Evolutionary conservation across 92 coral and sea anemone species (phyloP).

Genomic region (Epizoanthus illoricatus): DNA sequence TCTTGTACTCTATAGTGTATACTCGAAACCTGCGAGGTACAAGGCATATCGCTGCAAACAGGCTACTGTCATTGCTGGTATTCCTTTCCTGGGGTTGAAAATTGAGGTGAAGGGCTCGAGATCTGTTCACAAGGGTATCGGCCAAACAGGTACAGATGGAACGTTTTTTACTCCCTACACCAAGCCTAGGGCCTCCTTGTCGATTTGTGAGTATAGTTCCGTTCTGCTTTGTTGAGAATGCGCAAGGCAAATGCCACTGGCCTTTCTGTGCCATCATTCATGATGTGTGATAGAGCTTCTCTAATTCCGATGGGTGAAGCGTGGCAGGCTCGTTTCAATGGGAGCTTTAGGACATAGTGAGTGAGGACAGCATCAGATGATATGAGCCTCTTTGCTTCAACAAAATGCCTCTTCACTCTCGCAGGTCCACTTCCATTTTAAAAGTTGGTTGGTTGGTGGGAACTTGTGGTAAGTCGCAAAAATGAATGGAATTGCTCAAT

Average conservation of each 20-base stretch:
- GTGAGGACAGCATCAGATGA: constrained; percentile 44
- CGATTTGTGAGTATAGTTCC: constrained; percentile 59
- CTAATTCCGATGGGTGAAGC: constrained; percentile 61
- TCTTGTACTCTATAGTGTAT: not conserved
- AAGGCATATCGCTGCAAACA: constrained; percentile 33
- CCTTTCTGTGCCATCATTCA: constrained; percentile 55
- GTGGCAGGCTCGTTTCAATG: constrained; percentile 16
- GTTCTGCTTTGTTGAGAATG: constrained; percentile 48
- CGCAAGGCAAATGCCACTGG: constrained; percentile 42
- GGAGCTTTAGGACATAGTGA: constrained; percentile 57
- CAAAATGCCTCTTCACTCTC: too few species aligned
- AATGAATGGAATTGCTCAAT: constrained; percentile 52
- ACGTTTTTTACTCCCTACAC: constrained; percentile 46
- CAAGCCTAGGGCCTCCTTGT: constrained; percentile 56
- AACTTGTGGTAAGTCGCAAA: constrained; percentile 49
- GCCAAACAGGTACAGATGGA: constrained; percentile 14
- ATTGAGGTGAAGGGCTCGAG: constrained; percentile 40
- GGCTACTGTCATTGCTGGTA: constrained; percentile 64
- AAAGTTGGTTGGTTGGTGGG: constrained; percentile 52
- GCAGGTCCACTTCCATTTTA: constrained; percentile 30
- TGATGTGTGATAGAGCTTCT: constrained; percentile 51
- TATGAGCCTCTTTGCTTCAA: too few species aligned
- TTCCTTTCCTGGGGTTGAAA: constrained; percentile 58
- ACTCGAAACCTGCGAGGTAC: constrained; percentile 37
- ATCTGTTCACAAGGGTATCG: constrained; percentile 13